Evolutionary conservation across 2,888 invertebrate species (phyloP).

Genomic region (Phragmatobia fuliginosa): DNA sequence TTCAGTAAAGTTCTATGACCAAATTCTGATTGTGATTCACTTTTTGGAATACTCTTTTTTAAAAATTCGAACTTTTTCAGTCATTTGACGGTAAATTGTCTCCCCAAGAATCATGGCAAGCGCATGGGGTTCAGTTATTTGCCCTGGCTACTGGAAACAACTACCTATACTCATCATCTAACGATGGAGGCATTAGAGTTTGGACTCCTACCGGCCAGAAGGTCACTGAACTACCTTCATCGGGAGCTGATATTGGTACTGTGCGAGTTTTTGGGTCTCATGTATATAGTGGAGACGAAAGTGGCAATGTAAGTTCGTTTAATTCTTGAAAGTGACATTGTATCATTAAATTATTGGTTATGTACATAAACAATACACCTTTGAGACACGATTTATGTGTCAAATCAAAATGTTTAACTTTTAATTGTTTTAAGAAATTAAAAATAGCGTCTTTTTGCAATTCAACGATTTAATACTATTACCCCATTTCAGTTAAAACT

Average conservation of each 20-base stretch:
- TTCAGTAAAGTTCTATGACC: too few species aligned
- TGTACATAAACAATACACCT: neutral
- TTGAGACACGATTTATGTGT: too few species aligned
- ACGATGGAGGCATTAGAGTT: conserved; percentile 87
- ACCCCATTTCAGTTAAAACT: too few species aligned
- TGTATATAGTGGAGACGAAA: conserved; percentile 88
- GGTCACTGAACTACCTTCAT: conserved; percentile 67
- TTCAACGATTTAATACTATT: too few species aligned
- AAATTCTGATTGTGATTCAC: neutral
- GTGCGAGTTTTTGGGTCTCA: conserved; percentile 72
- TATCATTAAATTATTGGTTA: neutral
- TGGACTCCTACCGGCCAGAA: conserved; percentile 81
- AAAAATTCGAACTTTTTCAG: conserved; percentile 48
- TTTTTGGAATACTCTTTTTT: neutral
- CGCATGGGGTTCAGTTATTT: conserved; percentile 88
- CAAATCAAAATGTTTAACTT: too few species aligned
- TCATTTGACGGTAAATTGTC: conserved; percentile 68
- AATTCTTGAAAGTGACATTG: neutral
- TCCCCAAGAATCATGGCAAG: conserved; percentile 75
- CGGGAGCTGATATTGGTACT: conserved; percentile 74
- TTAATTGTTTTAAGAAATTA: too few species aligned
- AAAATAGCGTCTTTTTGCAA: too few species aligned
- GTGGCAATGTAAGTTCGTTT: conserved; percentile 86
- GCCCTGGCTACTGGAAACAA: conserved; percentile 85
- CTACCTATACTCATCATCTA: conserved; percentile 87